These are phyloP conservation scores for Ditula angustiorana DNA, from an alignment of 2,888 invertebrate genomes.

Conservation along the genomic window DNA sequence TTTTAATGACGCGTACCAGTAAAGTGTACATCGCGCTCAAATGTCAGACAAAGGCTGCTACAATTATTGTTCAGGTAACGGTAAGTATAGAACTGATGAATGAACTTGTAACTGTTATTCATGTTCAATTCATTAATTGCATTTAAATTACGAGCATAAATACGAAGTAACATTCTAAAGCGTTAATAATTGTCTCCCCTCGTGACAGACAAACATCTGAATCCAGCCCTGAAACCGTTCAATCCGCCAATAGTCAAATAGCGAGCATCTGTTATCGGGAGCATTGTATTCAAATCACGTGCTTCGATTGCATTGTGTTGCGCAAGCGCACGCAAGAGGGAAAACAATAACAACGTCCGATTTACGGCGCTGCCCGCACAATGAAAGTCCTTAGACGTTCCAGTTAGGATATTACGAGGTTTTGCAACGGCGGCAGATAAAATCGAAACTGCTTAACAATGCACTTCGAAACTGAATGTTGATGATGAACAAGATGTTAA, in stretches of 20 bases:
- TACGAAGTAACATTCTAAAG: neutral
- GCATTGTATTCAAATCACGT: conserved; percentile 77
- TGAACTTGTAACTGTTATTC: conserved; percentile 10
- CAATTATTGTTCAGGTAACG: conserved; percentile 16
- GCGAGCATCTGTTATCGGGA: conserved; percentile 60
- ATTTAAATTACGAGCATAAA: conserved; percentile 9
- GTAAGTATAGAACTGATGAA: neutral
- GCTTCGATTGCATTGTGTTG: conserved; percentile 66
- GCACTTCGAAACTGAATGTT: neutral
- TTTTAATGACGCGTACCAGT: conserved; percentile 22
- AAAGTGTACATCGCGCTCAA: conserved; percentile 19
- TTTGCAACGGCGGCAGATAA: conserved; percentile 26
- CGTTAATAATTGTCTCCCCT: neutral
- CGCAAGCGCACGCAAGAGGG: conserved; percentile 63
- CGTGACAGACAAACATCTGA: conserved; percentile 1
- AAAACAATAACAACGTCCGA: conserved; percentile 48
- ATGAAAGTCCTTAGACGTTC: conserved; percentile 43
- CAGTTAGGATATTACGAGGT: conserved; percentile 33
- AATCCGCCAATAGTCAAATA: conserved; percentile 54
- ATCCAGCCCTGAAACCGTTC: conserved; percentile 39
- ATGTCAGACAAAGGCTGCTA: conserved; percentile 5
- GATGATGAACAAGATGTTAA: neutral
- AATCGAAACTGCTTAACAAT: conserved; percentile 14
- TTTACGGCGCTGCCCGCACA: conserved; percentile 42
- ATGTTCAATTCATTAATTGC: conserved; percentile 5